Conservation (phyloP, 1,140 invertebrate species). For the Brachionus rotundiformis region DNA sequence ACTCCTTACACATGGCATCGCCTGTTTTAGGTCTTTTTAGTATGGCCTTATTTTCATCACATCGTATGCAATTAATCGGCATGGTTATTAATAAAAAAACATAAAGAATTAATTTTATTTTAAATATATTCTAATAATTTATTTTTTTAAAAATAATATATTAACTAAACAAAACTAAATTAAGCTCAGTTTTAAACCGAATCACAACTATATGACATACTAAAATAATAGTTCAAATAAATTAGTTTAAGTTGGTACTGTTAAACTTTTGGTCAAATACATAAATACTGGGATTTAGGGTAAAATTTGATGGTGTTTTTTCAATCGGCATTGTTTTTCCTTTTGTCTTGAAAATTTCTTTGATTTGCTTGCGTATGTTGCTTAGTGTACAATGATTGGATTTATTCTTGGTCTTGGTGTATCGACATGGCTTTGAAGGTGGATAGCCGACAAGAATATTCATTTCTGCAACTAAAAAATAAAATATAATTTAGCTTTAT, state of each 20-base stretch:
- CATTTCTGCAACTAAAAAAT: background rate
- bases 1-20: slow-evolving; percentile 88
- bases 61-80: slow-evolving; percentile 49
- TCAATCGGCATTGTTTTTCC: background rate
- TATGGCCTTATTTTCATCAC: slow-evolving; percentile 36
- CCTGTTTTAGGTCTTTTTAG: slow-evolving; percentile 37
- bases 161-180: background rate
- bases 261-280: background rate
- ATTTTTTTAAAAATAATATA: background rate
- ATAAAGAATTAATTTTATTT: background rate
- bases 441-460: background rate
- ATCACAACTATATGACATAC: background rate
- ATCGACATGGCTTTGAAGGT: background rate
- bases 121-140: background rate
- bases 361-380: background rate
- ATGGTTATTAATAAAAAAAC: background rate
- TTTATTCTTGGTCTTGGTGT: background rate
- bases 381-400: background rate
- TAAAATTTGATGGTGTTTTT: background rate
- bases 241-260: background rate
- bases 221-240: background rate
- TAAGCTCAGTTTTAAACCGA: background rate
- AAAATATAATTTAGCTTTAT: background rate
- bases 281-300: background rate
- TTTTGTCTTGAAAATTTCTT: background rate